phyloP scores from a whole-genome alignment of 23 tunicate genomes.

The Diplosoma virens region DNA sequence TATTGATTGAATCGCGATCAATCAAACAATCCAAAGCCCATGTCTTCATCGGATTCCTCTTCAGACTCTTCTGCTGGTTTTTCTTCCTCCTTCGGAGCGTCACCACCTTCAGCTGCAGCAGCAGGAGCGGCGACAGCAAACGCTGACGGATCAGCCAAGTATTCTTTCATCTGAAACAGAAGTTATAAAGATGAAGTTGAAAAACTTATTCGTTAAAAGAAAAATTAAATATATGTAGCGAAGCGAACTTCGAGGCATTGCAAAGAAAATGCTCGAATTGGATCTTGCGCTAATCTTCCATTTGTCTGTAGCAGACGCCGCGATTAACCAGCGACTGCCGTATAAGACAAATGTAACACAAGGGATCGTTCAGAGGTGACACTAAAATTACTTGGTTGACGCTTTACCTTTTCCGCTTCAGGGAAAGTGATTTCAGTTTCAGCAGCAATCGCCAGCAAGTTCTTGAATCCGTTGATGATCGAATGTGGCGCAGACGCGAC shows the following conservation, averaged over 20 bases:
- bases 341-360: not conserved
- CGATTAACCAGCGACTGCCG: too few relatives aligned
- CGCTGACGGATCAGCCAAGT: conserved; percentile 97
- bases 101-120: conserved; percentile 46
- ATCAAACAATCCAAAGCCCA: conserved; percentile 97
- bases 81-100: conserved; percentile 55
- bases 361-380: too few relatives aligned
- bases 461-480: conserved; percentile 99
- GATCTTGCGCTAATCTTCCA: too few relatives aligned
- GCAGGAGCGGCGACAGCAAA: conserved; percentile 93
- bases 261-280: too few relatives aligned
- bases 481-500: conserved; percentile 98
- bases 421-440: conserved; percentile 99
- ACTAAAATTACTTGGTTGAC: too few relatives aligned
- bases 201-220: too few relatives aligned
- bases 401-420: conserved; percentile 82
- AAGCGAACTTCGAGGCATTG: too few relatives aligned
- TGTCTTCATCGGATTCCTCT: conserved; percentile 98
- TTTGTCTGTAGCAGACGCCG: too few relatives aligned
- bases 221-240: too few relatives aligned
- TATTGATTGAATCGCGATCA: too few relatives aligned
- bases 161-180: conserved; percentile 86
- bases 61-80: conserved; percentile 58
- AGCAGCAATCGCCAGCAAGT: conserved; percentile 96
- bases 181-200: too few relatives aligned